Percentiles rank a stretch among this genome's conserved stretches.
Conservation (phyloP, 1,140 invertebrate genomes). For the Liolophura sinensis region DNA sequence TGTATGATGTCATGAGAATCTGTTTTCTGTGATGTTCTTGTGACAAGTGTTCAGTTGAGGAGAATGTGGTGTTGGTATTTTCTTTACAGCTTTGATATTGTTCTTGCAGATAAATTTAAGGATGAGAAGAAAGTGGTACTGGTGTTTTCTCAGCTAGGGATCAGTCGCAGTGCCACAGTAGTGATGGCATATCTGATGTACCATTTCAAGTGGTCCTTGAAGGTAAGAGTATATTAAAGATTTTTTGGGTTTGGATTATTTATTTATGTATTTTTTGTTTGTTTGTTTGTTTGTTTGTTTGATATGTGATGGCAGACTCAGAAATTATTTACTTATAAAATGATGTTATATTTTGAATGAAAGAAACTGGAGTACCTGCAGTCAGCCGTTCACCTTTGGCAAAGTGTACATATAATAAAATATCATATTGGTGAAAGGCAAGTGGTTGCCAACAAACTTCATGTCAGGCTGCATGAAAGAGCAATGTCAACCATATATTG, state of each 20-base stretch:
- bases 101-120: slow-evolving; percentile 37
- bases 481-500: too few relatives aligned
- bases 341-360: too few relatives aligned
- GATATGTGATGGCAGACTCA: not conserved
- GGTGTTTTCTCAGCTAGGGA: slow-evolving; percentile 51
- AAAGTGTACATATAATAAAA: too few relatives aligned
- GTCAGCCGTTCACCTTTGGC: too few relatives aligned
- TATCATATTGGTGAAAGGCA: too few relatives aligned
- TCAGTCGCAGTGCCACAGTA: slow-evolving; percentile 49
- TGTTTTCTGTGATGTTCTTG: not conserved
- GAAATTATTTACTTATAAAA: not conserved
- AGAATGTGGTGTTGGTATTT: not conserved
- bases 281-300: not conserved
- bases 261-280: not conserved
- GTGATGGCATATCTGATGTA: slow-evolving; percentile 56
- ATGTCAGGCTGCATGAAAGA: too few relatives aligned
- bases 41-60: not conserved
- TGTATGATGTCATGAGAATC: not conserved
- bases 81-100: not conserved
- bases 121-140: slow-evolving; percentile 46
- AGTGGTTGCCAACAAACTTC: too few relatives aligned
- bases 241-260: not conserved
- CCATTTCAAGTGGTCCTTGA: slow-evolving; percentile 33
- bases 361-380: too few relatives aligned
- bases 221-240: slow-evolving; percentile 26